Evolutionary conservation across 1,140 invertebrate species (phyloP).

Genomic region (Drosophila jambulina): DNA sequence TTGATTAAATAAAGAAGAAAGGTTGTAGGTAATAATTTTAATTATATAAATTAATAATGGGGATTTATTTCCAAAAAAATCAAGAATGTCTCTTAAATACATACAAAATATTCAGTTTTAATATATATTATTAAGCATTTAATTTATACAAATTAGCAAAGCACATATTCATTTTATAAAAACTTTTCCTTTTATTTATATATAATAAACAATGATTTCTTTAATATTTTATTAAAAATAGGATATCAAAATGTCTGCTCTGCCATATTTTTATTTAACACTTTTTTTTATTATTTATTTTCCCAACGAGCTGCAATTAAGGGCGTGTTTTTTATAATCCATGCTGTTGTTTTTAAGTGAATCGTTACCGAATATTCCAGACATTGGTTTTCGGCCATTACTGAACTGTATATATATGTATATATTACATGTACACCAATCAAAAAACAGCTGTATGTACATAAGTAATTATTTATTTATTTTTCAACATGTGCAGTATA

Average conservation of each 20-base stretch:
- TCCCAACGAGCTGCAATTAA: slow-evolving; percentile 11
- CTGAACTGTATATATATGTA: neutral
- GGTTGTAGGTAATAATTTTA: neutral
- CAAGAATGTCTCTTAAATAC: too few species aligned
- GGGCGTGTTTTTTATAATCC: slow-evolving; percentile 4
- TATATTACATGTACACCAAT: too few species aligned
- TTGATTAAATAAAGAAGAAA: too few species aligned
- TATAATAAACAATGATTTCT: neutral
- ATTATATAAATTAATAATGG: too few species aligned
- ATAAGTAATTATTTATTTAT: slow-evolving; percentile 12
- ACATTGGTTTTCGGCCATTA: slow-evolving; percentile 5
- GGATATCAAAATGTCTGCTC: neutral
- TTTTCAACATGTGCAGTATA: neutral
- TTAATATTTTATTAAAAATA: neutral
- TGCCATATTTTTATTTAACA: neutral
- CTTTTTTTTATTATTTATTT: neutral
- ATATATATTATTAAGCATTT: too few species aligned
- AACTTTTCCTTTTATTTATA: neutral
- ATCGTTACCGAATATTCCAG: slow-evolving; percentile 4
- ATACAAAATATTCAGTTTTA: neutral
- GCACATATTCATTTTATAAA: too few species aligned
- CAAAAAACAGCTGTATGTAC: neutral
- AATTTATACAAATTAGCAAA: neutral
- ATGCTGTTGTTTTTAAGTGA: neutral
- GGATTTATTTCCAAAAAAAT: too few species aligned